Evolutionary conservation across 2,797 vertebrate species (phyloP).

Genomic region (Pangasius larnaudii): DNA sequence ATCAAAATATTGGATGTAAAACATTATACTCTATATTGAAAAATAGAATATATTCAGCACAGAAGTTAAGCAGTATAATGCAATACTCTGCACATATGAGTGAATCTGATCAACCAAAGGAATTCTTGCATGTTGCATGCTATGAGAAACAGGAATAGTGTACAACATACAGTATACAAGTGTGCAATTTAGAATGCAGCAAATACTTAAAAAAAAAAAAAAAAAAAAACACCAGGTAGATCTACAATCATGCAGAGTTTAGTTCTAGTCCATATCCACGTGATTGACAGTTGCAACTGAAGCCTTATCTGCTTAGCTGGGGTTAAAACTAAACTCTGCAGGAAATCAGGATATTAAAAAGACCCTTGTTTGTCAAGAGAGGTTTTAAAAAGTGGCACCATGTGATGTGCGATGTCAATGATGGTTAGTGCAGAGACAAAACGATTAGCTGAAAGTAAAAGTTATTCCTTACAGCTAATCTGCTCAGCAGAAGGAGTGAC

Average conservation of each 20-base stretch:
- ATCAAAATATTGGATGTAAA: neutral
- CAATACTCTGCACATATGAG: neutral
- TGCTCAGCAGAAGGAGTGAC: conserved; percentile 35
- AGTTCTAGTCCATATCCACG: neutral
- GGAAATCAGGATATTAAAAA: neutral
- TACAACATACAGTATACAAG: neutral
- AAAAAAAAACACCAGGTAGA: neutral
- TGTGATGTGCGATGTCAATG: conserved; percentile 16
- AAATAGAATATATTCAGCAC: neutral
- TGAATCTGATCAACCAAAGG: neutral
- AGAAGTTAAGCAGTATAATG: neutral
- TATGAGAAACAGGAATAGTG: neutral
- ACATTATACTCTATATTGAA: neutral
- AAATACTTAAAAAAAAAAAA: too few relatives aligned
- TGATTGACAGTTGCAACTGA: neutral
- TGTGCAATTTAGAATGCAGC: neutral
- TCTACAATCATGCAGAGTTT: neutral
- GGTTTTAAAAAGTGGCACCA: conserved; percentile 3
- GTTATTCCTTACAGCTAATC: conserved; percentile 16
- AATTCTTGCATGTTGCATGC: neutral
- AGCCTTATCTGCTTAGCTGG: neutral
- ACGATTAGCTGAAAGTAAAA: conserved; percentile 22
- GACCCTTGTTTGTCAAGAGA: neutral
- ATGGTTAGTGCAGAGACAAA: conserved; percentile 41
- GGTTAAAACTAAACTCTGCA: neutral